Evolutionary conservation across 2,797 vertebrate species (phyloP).

Genomic region (Onychomys arenicola): DNA sequence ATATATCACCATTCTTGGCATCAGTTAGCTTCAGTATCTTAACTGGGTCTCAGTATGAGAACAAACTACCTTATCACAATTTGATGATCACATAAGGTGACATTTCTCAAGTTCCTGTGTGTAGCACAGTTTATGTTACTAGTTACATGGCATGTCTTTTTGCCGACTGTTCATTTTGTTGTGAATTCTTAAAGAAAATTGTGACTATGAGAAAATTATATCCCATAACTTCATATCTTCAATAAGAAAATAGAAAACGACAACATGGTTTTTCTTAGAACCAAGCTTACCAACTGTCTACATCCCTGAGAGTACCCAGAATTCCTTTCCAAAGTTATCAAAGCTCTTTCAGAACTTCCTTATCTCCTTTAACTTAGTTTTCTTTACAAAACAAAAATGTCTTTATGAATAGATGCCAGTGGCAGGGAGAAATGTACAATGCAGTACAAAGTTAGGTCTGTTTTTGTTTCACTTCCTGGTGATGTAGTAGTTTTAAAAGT

Average conservation of each 20-base stretch:
- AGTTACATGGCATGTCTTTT: neutral
- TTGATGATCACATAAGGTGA: neutral
- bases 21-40: neutral
- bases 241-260: constrained; percentile 3
- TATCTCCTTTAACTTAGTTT: neutral
- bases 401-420: neutral
- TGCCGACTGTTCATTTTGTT: constrained; percentile 18
- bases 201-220: constrained; percentile 7
- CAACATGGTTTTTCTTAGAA: constrained; percentile 3
- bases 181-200: neutral
- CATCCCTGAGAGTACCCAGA: constrained; percentile 1
- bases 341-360: neutral
- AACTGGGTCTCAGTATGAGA: neutral
- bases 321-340: constrained; percentile 51
- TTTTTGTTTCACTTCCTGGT: neutral
- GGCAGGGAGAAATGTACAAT: neutral
- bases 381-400: neutral
- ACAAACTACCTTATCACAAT: neutral
- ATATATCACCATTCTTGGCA: no score
- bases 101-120: neutral
- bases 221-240: neutral
- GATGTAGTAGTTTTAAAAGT: neutral
- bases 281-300: neutral
- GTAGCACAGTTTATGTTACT: constrained; percentile 13
- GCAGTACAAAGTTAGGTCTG: neutral